These are phyloP conservation scores for Hirtodrosophila confusa DNA, from an alignment of 2,888 invertebrate species.

Conservation along the genomic window DNA sequence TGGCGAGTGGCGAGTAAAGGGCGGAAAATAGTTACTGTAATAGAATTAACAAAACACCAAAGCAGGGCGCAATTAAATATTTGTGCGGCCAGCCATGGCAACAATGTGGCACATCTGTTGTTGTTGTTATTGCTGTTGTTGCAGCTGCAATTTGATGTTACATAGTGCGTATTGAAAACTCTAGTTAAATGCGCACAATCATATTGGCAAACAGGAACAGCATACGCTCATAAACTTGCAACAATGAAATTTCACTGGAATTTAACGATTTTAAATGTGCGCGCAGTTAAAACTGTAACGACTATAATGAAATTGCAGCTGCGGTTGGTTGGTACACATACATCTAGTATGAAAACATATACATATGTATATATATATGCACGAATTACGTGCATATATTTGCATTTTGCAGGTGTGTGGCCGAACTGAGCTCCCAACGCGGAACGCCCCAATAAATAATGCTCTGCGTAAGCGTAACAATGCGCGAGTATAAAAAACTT, in stretches of 20 bases:
- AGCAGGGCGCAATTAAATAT: slow-evolving; percentile 65
- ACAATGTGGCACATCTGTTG: slow-evolving; percentile 28
- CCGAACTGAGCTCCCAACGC: no score
- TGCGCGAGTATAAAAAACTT: slow-evolving; percentile 22
- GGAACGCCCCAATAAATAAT: slow-evolving; percentile 40
- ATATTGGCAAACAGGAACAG: slow-evolving; percentile 7
- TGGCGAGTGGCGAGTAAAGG: slow-evolving; percentile 27
- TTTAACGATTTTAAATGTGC: slow-evolving; percentile 23
- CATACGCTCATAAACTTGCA: slow-evolving; percentile 7
- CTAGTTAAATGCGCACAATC: slow-evolving; percentile 8
- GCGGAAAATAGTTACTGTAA: slow-evolving; percentile 55
- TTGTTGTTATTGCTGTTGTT: background rate
- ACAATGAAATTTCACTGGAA: slow-evolving; percentile 12
- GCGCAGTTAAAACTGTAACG: slow-evolving; percentile 24
- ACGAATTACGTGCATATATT: slow-evolving; percentile 17
- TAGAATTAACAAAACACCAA: slow-evolving; percentile 68
- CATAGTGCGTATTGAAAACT: slow-evolving; percentile 14
- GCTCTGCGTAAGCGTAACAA: slow-evolving; percentile 6
- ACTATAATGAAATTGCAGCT: slow-evolving; percentile 43
- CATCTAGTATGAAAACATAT: background rate
- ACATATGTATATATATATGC: slow-evolving; percentile 23
- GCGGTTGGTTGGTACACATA: slow-evolving; percentile 33
- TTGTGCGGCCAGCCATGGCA: slow-evolving; percentile 41
- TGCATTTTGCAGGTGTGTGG: slow-evolving; percentile 26
- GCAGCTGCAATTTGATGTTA: slow-evolving; percentile 5